Evolutionary conservation across 2,113 vertebrate species (phyloP).

Genomic region (Bambusicola thoracicus): DNA sequence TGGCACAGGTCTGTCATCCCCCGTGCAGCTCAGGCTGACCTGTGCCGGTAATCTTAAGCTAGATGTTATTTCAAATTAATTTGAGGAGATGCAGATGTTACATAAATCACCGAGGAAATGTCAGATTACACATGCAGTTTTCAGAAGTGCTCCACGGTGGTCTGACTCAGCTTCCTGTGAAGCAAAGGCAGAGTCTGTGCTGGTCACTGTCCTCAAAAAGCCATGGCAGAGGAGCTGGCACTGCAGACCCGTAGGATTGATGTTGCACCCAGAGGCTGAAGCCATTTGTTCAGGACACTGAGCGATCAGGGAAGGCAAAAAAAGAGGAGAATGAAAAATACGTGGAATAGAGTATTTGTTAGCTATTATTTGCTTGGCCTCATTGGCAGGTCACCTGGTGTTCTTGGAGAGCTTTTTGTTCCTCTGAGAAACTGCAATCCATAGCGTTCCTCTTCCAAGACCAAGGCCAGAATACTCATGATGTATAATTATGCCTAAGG

Average conservation of each 20-base stretch:
- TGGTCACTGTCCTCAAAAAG: not conserved
- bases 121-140: slow-evolving; percentile 21
- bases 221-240: not conserved
- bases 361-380: not conserved
- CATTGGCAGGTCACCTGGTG: not conserved
- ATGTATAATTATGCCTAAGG: slow-evolving; percentile 22
- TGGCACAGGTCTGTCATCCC: not conserved
- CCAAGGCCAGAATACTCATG: slow-evolving; percentile 10
- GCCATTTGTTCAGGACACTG: not conserved
- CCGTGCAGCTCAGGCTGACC: not conserved
- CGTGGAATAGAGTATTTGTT: not conserved
- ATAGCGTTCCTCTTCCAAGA: not conserved
- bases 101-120: not conserved
- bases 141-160: not conserved
- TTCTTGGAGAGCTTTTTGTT: not conserved
- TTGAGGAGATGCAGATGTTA: not conserved
- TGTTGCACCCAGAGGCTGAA: not conserved
- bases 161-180: not conserved
- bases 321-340: not conserved
- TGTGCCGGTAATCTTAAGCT: not conserved
- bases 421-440: not conserved
- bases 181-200: not conserved
- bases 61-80: slow-evolving; percentile 18
- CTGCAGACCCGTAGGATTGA: not conserved
- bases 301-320: not conserved